phyloP scores from a whole-genome alignment of 2,113 vertebrate species.

The Periophthalmus modestus region DNA sequence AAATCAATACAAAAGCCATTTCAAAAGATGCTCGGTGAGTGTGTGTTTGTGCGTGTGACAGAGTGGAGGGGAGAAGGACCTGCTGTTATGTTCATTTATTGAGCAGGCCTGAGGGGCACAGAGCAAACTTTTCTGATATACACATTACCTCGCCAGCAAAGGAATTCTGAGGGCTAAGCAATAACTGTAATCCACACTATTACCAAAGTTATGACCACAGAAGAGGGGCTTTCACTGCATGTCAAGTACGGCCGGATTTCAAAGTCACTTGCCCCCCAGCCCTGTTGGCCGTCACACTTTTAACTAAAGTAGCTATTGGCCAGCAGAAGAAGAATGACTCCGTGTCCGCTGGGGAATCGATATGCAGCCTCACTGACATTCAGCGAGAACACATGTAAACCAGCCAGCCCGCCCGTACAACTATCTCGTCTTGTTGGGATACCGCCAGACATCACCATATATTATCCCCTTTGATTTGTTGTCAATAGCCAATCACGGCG shows the following conservation, averaged over 20 bases:
- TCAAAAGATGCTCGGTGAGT: conserved; percentile 91
- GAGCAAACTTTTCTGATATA: conserved; percentile 95
- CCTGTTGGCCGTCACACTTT: conserved; percentile 67
- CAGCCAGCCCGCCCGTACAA: conserved; percentile 58
- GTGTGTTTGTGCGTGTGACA: conserved; percentile 61
- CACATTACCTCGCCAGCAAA: conserved; percentile 87
- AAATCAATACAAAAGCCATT: conserved; percentile 99
- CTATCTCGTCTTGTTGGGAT: conserved; percentile 76
- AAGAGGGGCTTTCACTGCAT: conserved; percentile 81
- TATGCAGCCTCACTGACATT: conserved; percentile 72
- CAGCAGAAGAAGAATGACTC: conserved; percentile 66
- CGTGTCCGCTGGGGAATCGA: conserved; percentile 72
- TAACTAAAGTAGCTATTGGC: conserved; percentile 72
- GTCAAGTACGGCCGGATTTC: conserved; percentile 84
- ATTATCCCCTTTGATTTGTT: conserved; percentile 81
- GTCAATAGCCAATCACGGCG: conserved; percentile 81
- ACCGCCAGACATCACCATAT: conserved; percentile 75
- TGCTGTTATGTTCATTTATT: conserved; percentile 98
- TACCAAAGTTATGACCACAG: conserved; percentile 83
- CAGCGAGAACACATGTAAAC: conserved; percentile 78
- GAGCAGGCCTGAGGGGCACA: conserved; percentile 93
- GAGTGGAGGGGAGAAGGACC: conserved; percentile 76
- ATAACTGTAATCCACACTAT: conserved; percentile 93
- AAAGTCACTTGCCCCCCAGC: conserved; percentile 66
- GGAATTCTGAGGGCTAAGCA: conserved; percentile 91